Evolutionary conservation across 2,888 invertebrate genomes (phyloP).

Genomic region (Neuroscelio doddi): DNA sequence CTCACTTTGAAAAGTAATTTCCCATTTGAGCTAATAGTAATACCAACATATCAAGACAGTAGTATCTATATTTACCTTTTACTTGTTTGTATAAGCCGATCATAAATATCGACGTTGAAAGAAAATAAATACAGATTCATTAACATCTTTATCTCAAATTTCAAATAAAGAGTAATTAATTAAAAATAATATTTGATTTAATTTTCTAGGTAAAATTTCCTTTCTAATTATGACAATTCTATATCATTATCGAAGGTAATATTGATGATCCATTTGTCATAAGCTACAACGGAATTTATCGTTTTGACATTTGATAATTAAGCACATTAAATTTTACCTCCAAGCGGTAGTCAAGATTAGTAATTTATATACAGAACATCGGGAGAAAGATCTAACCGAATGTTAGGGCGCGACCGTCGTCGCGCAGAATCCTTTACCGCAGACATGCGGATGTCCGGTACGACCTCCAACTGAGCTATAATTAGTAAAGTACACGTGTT

Average conservation of each 20-base stretch:
- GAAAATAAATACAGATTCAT: conserved; percentile 8
- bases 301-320: conserved; percentile 40
- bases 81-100: not conserved
- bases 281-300: conserved; percentile 39
- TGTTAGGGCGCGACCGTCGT: conserved; percentile 14
- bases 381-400: conserved; percentile 16
- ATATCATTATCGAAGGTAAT: conserved; percentile 22
- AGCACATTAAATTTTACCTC: conserved; percentile 35
- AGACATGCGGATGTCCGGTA: conserved; percentile 24
- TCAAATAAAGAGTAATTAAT: not conserved
- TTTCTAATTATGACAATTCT: conserved; percentile 1
- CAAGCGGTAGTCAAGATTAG: conserved; percentile 29
- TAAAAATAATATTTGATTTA: conserved; percentile 13
- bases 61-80: conserved; percentile 7
- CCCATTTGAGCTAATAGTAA: too few relatives aligned
- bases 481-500: conserved; percentile 21
- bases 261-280: conserved; percentile 36
- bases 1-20: too few relatives aligned
- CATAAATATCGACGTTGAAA: conserved; percentile 2
- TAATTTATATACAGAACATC: conserved; percentile 29
- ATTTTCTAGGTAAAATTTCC: conserved; percentile 13
- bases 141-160: not conserved
- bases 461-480: conserved; percentile 27
- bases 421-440: conserved; percentile 27
- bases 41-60: too few relatives aligned